phyloP scores from a whole-genome alignment of 2,113 vertebrate species.

The Azemiops feae region DNA sequence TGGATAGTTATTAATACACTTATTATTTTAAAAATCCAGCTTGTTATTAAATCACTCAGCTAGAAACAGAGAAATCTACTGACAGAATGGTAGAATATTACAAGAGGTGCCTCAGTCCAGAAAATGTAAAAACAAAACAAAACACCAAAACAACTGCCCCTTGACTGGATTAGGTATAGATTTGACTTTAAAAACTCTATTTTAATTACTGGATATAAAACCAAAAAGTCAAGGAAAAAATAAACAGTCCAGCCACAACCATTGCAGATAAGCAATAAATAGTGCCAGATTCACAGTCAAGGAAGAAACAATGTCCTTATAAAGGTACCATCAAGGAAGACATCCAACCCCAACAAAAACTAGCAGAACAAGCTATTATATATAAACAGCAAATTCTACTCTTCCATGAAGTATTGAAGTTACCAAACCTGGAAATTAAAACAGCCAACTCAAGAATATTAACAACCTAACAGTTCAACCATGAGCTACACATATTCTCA shows the following conservation, averaged over 20 bases:
- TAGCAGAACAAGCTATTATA: not conserved
- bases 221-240: not conserved
- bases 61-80: not conserved
- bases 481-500: not conserved
- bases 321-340: not conserved
- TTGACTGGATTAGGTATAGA: not conserved
- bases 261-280: not conserved
- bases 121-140: not conserved
- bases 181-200: not conserved
- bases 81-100: not conserved
- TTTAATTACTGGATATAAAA: not conserved
- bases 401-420: not conserved
- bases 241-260: not conserved
- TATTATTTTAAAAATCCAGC: too few relatives aligned
- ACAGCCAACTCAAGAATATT: not conserved
- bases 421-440: not conserved
- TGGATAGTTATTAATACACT: not conserved
- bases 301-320: not conserved
- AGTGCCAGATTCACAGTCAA: not conserved
- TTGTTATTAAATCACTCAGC: not conserved
- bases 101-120: too few relatives aligned
- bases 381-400: not conserved
- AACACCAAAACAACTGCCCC: not conserved
- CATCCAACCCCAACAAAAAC: not conserved
- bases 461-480: not conserved